These are phyloP conservation scores for Ceratosolen solmsi DNA, from an alignment of 1,140 invertebrate genomes.

Conservation along the genomic window DNA sequence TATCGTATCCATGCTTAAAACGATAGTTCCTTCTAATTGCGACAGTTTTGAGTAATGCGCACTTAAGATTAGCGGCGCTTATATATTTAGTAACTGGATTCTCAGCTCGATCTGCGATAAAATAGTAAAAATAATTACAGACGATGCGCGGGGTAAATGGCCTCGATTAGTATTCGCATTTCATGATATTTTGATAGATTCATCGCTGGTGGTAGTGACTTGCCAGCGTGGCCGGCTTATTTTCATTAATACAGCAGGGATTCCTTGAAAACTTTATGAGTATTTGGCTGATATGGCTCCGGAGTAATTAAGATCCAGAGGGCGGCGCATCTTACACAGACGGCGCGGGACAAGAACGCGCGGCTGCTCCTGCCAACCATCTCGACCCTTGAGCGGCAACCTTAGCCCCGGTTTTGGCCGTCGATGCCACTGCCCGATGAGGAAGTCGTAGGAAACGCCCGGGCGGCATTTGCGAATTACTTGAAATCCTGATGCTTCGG, in stretches of 20 bases:
- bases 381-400: too few species aligned
- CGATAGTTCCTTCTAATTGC: background rate
- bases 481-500: slow-evolving; percentile 57
- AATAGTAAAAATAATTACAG: background rate
- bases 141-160: background rate
- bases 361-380: background rate
- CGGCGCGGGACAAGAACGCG: background rate
- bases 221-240: background rate
- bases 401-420: too few species aligned
- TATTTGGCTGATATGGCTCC: slow-evolving; percentile 24
- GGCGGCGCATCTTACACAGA: background rate
- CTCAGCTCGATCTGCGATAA: background rate
- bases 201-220: background rate
- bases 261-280: slow-evolving; percentile 34
- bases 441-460: slow-evolving; percentile 39
- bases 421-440: background rate
- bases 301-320: slow-evolving; percentile 39
- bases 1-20: background rate
- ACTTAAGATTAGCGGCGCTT: background rate
- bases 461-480: slow-evolving; percentile 54
- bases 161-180: background rate
- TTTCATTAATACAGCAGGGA: slow-evolving; percentile 19
- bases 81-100: background rate
- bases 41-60: background rate
- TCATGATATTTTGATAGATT: slow-evolving; percentile 24